Evolutionary conservation across 2,888 invertebrate genomes (phyloP), one percentile per base, ranked within the genome.

Genomic region (Acanthosepion lycidas): DNA sequence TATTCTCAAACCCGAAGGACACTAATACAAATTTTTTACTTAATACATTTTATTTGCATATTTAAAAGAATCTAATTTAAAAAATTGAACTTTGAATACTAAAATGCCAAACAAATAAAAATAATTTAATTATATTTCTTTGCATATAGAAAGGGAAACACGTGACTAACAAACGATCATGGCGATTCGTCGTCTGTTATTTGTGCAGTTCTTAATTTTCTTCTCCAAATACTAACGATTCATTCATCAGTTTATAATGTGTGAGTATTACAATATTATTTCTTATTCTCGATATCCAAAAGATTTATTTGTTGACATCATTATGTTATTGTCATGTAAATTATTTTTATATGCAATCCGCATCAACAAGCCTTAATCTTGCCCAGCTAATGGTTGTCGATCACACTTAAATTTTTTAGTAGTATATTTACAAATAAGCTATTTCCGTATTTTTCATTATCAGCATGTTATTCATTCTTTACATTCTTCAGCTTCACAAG

Each of bases 81-180:
- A 78, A 33, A 23, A 78, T 42, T 3, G 15, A 12, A n/a, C 1
- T n/a, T n/a, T 33, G 15, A 12, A 33, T 33, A n/a, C n/a, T n/a
- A 15, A 78, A 33, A n/a, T n/a, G 15, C n/a, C 9, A 15, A 33
- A 33, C 6, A 78, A 78, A n/a, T 12, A 78, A 78, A 78, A 78
- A 78, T n/a, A 78, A 78, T 8, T 78, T 78, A 28, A 78, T 28
- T 78, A 18, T n/a, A 78, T 78, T 78, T 78, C 9, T 78, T n/a
- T 12, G 15, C 0, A n/a, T n/a, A 78, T 12, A 78, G 15, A 78
- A 78, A n/a, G n/a, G n/a, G 78, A 78, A n/a, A n/a, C 78, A 78
- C 78, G 78, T 78, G 78, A 78, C 78, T n/a, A 78, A 78, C n/a
- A 78, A 78, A 78, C 78, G 78, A 78, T 15, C 78, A 78, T 78